Base-by-base conservation (phyloP, 2,797 vertebrate species). In the Rhinichthys osculus region DNA sequence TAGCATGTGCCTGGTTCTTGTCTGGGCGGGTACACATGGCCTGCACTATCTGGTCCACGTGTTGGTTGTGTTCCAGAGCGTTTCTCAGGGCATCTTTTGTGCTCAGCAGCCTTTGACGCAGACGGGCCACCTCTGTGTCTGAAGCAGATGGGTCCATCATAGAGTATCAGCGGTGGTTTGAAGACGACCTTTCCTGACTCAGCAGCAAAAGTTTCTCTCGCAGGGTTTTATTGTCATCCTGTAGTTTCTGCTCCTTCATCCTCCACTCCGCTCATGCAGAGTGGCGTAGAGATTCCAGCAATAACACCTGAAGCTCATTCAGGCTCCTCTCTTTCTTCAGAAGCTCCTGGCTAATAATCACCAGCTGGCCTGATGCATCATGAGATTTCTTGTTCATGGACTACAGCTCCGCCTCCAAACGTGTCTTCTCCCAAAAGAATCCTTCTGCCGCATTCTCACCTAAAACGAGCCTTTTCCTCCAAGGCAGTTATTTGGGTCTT, bases 311-410 rank as follows among this genome's bases (percentile, higher is more conserved):
- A 90, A 99, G 95, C 86, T 99, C 98, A 0, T 98, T 99, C 90
- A 99, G 94, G 88, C 96, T 99, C 95, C 98, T 96, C 91, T 99
- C 98, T 93, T 99, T 99, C 92, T 96, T 97, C 78, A 99, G 95
- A 71, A 99, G 94, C 89, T 99, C 98, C 92, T 98, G 97, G 94
- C 98, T 99, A 90, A 99, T 98, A 92, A 96, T 93, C 74, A 99
- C 97, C 92, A 99, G 95, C 91, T 99, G 98, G 86, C 98, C 98
- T 0, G 98, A 99, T 67, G 98, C 97, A 90, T 99, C 98, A 0
- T 99, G 97, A 73, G 98, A 98, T 94, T 98, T 98, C 89, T 92
- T 97, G 89, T 97, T 96, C 94, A 98, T 92, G 1, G 97, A 91
- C 89, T 99, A 98, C 85, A 99, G 95, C 88, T 99, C 98, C 0